Evolutionary conservation across 2,113 vertebrate genomes (phyloP), one percentile per base, ranked within the genome.

Genomic region (Neolamprologus variostigma): DNA sequence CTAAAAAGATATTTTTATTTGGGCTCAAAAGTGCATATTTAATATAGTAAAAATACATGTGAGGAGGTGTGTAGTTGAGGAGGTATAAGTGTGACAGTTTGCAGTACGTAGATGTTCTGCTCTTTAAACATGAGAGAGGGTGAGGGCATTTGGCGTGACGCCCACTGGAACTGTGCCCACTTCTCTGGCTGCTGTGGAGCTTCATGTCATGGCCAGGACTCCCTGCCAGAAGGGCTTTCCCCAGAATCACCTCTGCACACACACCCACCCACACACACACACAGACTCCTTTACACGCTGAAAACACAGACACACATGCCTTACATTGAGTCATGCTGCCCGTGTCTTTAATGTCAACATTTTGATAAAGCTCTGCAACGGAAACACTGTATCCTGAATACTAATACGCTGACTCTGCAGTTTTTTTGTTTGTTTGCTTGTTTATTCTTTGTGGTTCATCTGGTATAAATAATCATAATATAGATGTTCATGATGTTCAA

Each of bases 161-260:
- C 96, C 96, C 81, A 33, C 90, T 97, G 97, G 96, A 95, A 93
- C 86, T 1, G 66, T 89, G 95, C 96, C 96, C 87, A 89, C 93
- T 92, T 94, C 92, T 95, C 95, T 47, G 86, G 91, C 95, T 96
- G 93, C 93, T 94, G 92, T 91, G 88, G 90, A 93, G 92, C 89
- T 94, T 93, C 89, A 86, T 96, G 96, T 95, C 95, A 93, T 78
- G 61, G 93, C 89, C 95, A 95, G 95, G 93, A 95, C 94, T 95
- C 94, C 93, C 95, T 95, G 95, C 95, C 94, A 96, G 94, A 94
- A 96, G 95, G 96, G 96, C 92, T 96, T 96, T 94, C 95, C 96
- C 96, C 94, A 92, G 83, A 95, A 93, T 91, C 91, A 93, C 94
- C 89, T 92, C 94, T 87, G 19, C 80, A 87, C 91, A 86, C 85